A percentile compares a stretch with the other conserved stretches of the same genome.
These are phyloP conservation scores for Dicentrarchus labrax DNA, from an alignment of 2,113 vertebrate genomes.

Conservation along the genomic window DNA sequence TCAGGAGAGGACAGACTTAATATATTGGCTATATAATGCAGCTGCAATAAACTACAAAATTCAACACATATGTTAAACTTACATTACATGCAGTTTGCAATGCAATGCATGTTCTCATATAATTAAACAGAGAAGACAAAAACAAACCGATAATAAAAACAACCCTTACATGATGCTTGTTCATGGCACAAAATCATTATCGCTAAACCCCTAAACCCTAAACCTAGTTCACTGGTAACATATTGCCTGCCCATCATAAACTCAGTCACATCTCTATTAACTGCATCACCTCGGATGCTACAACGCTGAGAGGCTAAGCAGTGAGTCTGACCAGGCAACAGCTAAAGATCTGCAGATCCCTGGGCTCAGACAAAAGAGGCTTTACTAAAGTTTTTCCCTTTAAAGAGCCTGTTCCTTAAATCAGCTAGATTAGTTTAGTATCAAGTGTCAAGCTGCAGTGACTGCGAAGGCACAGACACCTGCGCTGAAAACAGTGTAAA, in stretches of 20 bases:
- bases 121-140: conserved; percentile 3
- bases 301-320: conserved; percentile 24
- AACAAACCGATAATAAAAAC: background rate
- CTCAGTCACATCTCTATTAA: conserved; percentile 24
- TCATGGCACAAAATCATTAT: too few relatives aligned
- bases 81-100: too few relatives aligned
- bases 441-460: conserved; percentile 77
- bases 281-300: conserved; percentile 18
- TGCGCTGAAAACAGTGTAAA: conserved; percentile 64
- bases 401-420: conserved; percentile 76
- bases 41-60: background rate
- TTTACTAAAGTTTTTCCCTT: conserved; percentile 74
- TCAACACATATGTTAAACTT: background rate
- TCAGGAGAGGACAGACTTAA: background rate
- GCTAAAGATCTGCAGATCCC: conserved; percentile 62
- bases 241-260: background rate
- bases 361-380: conserved; percentile 79
- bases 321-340: conserved; percentile 28
- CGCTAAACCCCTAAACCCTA: too few relatives aligned
- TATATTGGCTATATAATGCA: background rate
- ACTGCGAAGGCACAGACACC: conserved; percentile 71
- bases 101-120: background rate
- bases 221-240: background rate
- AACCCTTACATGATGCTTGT: background rate
- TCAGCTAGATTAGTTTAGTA: conserved; percentile 79